Base-by-base conservation (phyloP, 2,113 vertebrate genomes). In the Ibidorhyncha struthersii region DNA sequence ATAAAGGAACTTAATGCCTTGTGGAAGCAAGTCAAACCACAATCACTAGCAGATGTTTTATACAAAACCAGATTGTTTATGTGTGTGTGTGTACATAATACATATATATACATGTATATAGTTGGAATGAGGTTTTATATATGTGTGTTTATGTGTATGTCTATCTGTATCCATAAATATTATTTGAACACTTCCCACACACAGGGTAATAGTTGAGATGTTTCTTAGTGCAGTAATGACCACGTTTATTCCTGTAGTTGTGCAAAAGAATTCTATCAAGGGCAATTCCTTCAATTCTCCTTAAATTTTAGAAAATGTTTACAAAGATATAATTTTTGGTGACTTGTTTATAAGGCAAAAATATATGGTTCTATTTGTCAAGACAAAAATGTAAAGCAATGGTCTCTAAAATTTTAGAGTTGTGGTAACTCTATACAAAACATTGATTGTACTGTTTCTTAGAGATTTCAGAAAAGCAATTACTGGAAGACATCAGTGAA, bases 41-140 rank as follows among this genome's bases (percentile, higher is more conserved):
- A 95, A 67, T 93, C 81, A 76, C 90, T 95, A 97, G n/a, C 85
- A 97, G 92, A 95, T 97, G 95, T 94, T 96, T 91, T 41, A 38
- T 84, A 40, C 61, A 91, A 97, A 96, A 29, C 18, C 67, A 97
- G 49, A 94, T 71, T 90, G 36, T 41, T 38, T 59, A 40, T 70
- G 26, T 27, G 55, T 92, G 55, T 82, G 19, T 86, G 18, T 72
- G 38, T 34, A 38, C 19, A 62, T 59, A 30, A 27, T 62, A 34
- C 14, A 72, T 34, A 41, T 10, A 55, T 65, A 15, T 63, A 32
- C 69, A 61, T 61, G 32, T 62, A 45, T 40, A 41, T 22, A 49
- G n/a, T 17, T 41, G 18, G 66, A 88, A 62, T 63, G 58, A 10
- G 29, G 8, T 78, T 95, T 88, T 82, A 58, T 86, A 14, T 22